Base-by-base conservation (phyloP, 2,888 invertebrate genomes). In the Caenorhabditis sp. region DNA sequence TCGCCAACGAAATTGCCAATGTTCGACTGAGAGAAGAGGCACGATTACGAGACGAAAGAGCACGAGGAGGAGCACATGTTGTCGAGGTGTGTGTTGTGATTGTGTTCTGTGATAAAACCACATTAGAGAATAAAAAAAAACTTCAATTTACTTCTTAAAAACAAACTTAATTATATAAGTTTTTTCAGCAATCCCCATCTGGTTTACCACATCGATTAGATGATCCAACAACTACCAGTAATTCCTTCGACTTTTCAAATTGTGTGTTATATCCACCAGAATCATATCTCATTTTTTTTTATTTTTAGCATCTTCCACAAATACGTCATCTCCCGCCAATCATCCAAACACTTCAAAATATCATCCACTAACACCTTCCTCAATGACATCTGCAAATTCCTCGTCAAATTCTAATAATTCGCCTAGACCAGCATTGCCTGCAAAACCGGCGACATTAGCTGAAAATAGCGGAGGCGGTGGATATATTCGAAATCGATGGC, bases 1-100 rank as follows among this genome's bases (percentile, higher is more conserved):
- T 81, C 17, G 77, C 79, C 10, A 77, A 77, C 52, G 78, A 79
- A 43, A 75, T 81, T 12, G 78, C 76, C 1, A 79, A 76, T 63
- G 76, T 70, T 5, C 54, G 78, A 36, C 52, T 77, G 23, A 61
- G 70, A 53, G 79, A 77, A 57, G 79, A 81, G 59, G 76, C 74
- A 36, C 63, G 67, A 56, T 57, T 71, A 43, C 59, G 76, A 36
- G 79, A 79, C 8, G 79, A 77, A 20, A 56, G 72, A 31, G 63
- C 71, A 43, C 36, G 67, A 12, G 38, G n/a, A 14, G 63, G 54
- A 31, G 31, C 31, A 31, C 25, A n/a, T 26, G 56, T 17, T 26
- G 56, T n/a, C 12, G 23, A 26, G 56, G 27, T 20, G 2, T 10
- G 56, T 31, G 31, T 31, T 31, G 31, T 31, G 31, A 31, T 31